Evolutionary conservation across 1,140 invertebrate genomes (phyloP), one percentile per base, ranked within the genome.

Genomic region (Drosophila rufa): DNA sequence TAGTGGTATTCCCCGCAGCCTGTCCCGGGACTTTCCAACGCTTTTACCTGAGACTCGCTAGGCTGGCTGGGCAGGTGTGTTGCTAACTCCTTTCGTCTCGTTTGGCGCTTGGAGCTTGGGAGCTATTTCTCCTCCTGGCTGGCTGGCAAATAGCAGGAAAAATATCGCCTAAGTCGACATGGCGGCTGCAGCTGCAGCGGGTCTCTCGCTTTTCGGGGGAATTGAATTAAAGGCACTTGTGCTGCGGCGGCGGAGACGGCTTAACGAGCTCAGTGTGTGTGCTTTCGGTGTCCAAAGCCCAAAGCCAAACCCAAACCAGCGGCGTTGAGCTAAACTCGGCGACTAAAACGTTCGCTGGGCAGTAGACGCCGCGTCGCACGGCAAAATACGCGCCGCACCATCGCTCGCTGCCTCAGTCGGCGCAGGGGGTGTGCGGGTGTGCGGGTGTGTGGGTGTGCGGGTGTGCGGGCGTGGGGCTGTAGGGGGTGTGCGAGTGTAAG

Each of bases 311-410:
- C 53, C 36, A 56, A 71, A 90, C 85, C 85, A 90, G 75, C 85
- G 80, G 70, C 81, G 74, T 81, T 90, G 85, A 89, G 85, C 85
- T 89, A 48, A 89, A 82, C 80, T 89, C 85, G 80, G 85, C 81
- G 75, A 89, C 85, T 89, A 79, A 89, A 89, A 80, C 25, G 40
- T 68, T 80, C 74, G 56, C 79, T 27, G 62, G 62, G 40, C 70
- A 53, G 53, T 55, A 25, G 36, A 19, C 17, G 53, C 74, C 58
- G 76, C 58, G 12, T 38, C 60, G 48, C 70, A 64, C 75, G 55
- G 62, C 60, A 30, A 60, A 78, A 70, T 48, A 22, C 46, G 57
- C 38, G 48, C 9, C 30, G n/a, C 65, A 36, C 36, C 27, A 40
- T 0, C 53, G 50, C 27, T 0, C 53, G 22, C 43, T 38, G 53